Percentiles rank a stretch among this genome's conserved stretches.
These are phyloP conservation scores for Chrosomus eos DNA, from an alignment of 2,797 vertebrate genomes.

Conservation along the genomic window DNA sequence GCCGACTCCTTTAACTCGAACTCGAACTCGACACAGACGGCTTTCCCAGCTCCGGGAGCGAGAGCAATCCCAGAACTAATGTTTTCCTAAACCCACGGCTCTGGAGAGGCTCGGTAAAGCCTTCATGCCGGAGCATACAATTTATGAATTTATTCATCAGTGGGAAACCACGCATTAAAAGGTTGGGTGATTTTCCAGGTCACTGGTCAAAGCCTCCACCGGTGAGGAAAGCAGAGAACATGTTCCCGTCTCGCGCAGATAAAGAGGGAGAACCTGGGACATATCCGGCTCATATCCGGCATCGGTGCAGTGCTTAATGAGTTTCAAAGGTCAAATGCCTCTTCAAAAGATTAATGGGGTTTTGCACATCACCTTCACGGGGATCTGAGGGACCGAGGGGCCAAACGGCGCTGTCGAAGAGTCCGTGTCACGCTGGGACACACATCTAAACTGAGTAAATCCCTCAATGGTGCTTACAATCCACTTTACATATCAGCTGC, in stretches of 20 bases:
- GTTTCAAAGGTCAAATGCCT: conserved; percentile 81
- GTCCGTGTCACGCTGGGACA: neutral
- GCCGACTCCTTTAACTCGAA: neutral
- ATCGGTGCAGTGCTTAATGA: conserved; percentile 72
- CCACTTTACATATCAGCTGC: neutral
- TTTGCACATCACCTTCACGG: conserved; percentile 57
- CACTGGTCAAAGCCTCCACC: conserved; percentile 69
- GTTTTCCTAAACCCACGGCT: conserved; percentile 9
- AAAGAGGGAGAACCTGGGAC: conserved; percentile 6
- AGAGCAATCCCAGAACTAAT: neutral
- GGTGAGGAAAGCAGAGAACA: conserved; percentile 30
- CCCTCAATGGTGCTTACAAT: conserved; percentile 5
- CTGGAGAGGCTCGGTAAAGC: conserved; percentile 58
- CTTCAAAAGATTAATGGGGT: conserved; percentile 76
- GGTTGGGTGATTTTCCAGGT: conserved; percentile 80
- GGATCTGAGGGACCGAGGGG: conserved; percentile 18
- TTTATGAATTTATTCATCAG: conserved; percentile 82
- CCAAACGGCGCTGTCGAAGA: conserved; percentile 5
- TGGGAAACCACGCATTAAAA: conserved; percentile 73
- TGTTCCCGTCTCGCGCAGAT: conserved; percentile 48
- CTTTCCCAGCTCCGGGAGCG: neutral
- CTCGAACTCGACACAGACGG: neutral
- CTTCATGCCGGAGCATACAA: conserved; percentile 64
- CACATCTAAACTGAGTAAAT: too few species aligned
- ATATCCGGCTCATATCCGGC: conserved; percentile 48